Evolutionary conservation across 2,113 vertebrate genomes (phyloP), one percentile per base, ranked within the genome.

Genomic region (Cyphomyrus discorhynchus): DNA sequence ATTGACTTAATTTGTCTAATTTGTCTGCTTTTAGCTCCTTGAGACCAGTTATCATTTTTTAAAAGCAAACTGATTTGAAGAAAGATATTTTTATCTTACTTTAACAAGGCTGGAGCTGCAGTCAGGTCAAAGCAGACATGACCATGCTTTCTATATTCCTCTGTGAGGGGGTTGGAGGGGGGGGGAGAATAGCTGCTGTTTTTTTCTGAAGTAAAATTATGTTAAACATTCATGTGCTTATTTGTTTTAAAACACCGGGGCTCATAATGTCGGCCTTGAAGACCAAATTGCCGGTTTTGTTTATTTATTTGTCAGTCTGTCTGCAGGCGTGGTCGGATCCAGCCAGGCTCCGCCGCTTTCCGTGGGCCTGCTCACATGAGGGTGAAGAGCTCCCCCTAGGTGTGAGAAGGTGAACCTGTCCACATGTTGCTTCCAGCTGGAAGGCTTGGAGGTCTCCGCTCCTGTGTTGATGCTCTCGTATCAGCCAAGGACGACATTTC

Each of bases 381-480:
- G 80, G 24, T 58, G 52, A 85, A 89, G 77, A 85, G 77, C 89
- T 89, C 80, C 80, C 24, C 77, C 89, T 89, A 58, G 24, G 80
- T 85, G 42, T 21, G 39, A 80, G 35, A 58, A 42, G 8, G 77
- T 24, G 88, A 83, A 83, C 6, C 2, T 50, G 17, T 52, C 17
- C 50, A 53, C 85, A 46, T 24, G 46, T 52, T 47, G 8, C 24
- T 84, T 47, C 45, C 45, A 84, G 77, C 31, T 45, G 39, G 42
- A 82, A 45, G 42, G 21, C 82, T 42, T 47, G 82, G 8, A 8
- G 39, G 45, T 47, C 45, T 47, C 82, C 19, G 3, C 82, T 47
- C 45, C 19, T 47, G 19, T 84, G 21, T 47, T 45, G 31, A 11
- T 24, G 46, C 21, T 21, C 82, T 84, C 19, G 3, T 47, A n/a